These are phyloP conservation scores for Pteropus alecto DNA, from an alignment of 2,113 vertebrate species.

Conservation along the genomic window DNA sequence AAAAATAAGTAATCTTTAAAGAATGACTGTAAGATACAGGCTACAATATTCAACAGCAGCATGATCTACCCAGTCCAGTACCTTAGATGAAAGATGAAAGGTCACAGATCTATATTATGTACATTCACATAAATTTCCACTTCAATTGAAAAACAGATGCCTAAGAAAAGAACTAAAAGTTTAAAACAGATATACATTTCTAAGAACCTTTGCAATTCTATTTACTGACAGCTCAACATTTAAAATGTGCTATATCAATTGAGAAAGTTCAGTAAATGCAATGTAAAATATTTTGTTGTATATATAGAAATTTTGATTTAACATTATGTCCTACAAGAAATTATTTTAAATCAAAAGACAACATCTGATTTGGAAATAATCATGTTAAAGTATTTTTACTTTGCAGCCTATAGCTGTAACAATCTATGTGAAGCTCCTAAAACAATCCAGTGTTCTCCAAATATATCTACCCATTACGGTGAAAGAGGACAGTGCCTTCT, in stretches of 20 bases:
- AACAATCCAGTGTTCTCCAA: not conserved
- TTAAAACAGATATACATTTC: not conserved
- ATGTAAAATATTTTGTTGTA: not conserved
- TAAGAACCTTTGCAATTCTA: not conserved
- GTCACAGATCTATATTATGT: not conserved
- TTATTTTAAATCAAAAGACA: not conserved
- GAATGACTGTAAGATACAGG: not conserved
- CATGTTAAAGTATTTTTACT: not conserved
- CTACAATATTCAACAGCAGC: not conserved
- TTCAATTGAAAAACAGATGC: not conserved
- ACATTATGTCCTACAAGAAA: not conserved
- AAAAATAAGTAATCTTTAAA: not conserved
- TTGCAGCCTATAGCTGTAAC: not conserved
- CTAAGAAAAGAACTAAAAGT: not conserved
- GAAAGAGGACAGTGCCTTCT: slow-evolving; percentile 23
- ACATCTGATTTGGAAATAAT: not conserved
- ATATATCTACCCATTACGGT: not conserved
- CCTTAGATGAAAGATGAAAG: not conserved
- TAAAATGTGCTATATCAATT: not conserved
- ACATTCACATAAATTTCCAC: not conserved
- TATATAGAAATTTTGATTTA: not conserved
- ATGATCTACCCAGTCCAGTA: not conserved
- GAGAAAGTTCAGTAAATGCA: not conserved
- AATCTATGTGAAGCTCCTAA: not conserved
- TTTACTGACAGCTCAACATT: not conserved